Percentiles rank a stretch among this genome's conserved stretches.
Conservation (phyloP, 2,797 vertebrate genomes). For the Choloepus didactylus region DNA sequence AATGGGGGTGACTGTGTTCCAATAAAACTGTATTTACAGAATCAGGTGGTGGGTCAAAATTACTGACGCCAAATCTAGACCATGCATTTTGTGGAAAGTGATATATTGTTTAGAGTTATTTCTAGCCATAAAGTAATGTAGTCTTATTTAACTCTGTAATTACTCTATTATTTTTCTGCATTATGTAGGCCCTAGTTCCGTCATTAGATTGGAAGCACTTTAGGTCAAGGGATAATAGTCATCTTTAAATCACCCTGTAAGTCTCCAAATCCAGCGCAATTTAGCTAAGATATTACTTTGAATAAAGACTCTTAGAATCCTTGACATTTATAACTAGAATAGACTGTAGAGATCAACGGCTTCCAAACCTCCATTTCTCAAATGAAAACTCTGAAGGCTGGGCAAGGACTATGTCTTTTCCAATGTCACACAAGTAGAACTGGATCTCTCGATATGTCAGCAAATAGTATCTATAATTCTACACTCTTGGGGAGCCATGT, state of each 20-base stretch:
- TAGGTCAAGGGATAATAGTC: neutral
- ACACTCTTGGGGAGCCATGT: rapidly evolving
- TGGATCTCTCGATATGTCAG: neutral
- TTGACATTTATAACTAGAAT: neutral
- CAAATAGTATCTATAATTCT: neutral
- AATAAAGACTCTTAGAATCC: neutral
- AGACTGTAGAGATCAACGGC: neutral
- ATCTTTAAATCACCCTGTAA: neutral
- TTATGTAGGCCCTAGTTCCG: neutral
- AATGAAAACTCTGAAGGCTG: neutral
- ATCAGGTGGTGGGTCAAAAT: neutral
- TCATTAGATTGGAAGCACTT: neutral
- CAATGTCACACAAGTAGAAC: neutral
- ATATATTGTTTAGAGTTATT: neutral
- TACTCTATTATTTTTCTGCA: neutral
- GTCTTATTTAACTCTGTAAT: conserved; percentile 22
- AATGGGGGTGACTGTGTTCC: rapidly evolving
- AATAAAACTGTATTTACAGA: neutral
- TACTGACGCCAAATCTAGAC: neutral
- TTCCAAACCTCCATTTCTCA: neutral
- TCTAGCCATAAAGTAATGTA: neutral
- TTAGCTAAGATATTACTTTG: neutral
- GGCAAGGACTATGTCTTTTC: neutral
- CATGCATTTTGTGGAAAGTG: neutral
- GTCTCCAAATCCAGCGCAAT: neutral